Evolutionary conservation across 2,888 invertebrate species (phyloP), one percentile per base, ranked within the genome.

Genomic region (Smittia aterrima): DNA sequence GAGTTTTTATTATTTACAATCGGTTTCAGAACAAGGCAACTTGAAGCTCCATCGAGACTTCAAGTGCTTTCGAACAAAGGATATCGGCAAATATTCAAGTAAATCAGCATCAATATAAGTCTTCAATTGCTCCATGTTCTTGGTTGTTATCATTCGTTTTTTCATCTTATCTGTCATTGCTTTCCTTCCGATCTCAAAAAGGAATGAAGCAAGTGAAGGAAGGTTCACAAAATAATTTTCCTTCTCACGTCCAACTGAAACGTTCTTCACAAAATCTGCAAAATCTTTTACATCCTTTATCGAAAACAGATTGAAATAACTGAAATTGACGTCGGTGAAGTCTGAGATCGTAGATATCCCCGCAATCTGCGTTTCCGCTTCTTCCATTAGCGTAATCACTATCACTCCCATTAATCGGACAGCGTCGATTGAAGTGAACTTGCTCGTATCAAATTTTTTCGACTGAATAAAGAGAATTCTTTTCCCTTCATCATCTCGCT

Each of bases 181-280:
- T 40, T 32, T 38, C 0, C 32, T 32, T 0, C 72, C 72, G n/a
- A 72, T 53, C 18, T 72, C 72, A 38, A 72, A 72, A 0, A 72
- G 40, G 32, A 72, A 62, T 16, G 38, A 11, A 40, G 72, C 72
- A 13, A 72, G 16, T 6, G 62, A 4, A 1, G 72, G 72, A 16
- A 72, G 54, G 22, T 62, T 72, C 4, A 72, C 72, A n/a, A 72
- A 24, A 72, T 62, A 72, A 62, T 72, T 72, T 62, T 72, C 72
- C 11, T 72, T 72, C 9, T 72, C 72, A 20, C 72, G 24, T n/a
- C 58, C 72, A 40, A 72, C 32, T 4, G 72, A 32, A 1, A 54
- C 72, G 16, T 72, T 27, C 22, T 40, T 72, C 1, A 32, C 62
- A 58, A 25, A 62, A 24, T 58, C 25, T 7, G 72, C 72, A 38